Evolutionary conservation across 2,797 vertebrate genomes (phyloP).

Genomic region (Ambastaia sidthimunki): DNA sequence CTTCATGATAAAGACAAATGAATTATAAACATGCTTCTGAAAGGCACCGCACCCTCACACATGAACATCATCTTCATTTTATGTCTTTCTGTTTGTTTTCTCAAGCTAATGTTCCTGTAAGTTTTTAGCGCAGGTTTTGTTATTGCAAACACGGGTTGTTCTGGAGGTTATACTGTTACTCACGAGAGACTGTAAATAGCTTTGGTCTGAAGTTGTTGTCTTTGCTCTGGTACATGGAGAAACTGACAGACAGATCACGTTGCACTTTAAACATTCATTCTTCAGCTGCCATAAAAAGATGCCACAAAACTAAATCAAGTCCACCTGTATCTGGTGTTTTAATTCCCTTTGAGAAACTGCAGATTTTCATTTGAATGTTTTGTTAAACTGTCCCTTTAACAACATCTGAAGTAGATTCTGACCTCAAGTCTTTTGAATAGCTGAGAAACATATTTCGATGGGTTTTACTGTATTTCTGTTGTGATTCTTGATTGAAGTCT

Average conservation of each 20-base stretch:
- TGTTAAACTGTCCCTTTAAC: not conserved
- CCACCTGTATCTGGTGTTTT: no score
- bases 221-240: constrained; percentile 31
- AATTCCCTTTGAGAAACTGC: no score
- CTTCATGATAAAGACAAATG: no score
- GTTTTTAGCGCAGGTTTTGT: no score
- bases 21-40: no score
- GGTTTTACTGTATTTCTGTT: not conserved
- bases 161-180: constrained; percentile 61
- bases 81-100: no score
- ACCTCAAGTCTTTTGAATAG: no score
- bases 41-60: no score
- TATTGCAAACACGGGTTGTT: no score
- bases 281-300: not conserved
- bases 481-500: not conserved
- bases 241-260: constrained; percentile 57
- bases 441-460: not conserved
- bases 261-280: constrained; percentile 21
- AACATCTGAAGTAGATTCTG: no score
- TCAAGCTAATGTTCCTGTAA: no score
- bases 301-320: not conserved
- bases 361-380: not conserved
- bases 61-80: no score
- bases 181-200: constrained; percentile 67
- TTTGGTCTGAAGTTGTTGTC: constrained; percentile 54